Evolutionary conservation across 2,888 invertebrate genomes (phyloP), one percentile per base, ranked within the genome.

Genomic region (Eristalinus sepulchralis): DNA sequence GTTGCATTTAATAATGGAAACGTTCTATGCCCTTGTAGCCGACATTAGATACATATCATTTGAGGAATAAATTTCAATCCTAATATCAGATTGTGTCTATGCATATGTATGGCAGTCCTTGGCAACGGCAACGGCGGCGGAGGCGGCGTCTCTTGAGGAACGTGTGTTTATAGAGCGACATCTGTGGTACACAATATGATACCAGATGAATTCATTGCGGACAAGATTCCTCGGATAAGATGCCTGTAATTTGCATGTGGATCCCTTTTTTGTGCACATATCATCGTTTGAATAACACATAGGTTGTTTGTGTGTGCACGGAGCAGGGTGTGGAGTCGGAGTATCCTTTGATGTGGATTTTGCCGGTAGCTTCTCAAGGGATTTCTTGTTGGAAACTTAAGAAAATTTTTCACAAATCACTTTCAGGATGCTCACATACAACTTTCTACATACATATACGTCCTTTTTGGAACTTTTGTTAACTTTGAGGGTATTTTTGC

Each of bases 131-230:
- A n/a, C n/a, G n/a, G n/a, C n/a, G n/a, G n/a, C n/a, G n/a, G n/a
- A n/a, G n/a, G n/a, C n/a, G n/a, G n/a, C n/a, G n/a, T n/a, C n/a
- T n/a, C n/a, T n/a, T n/a, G n/a, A n/a, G n/a, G n/a, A 60, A 73
- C 22, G 62, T 53, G 68, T 64, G 62, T 62, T 75, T 75, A 75
- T 47, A 66, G 68, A 66, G 72, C 64, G 78, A 78, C 85, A 86
- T 82, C 82, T 82, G 85, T 78, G 77, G 68, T 72, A 64, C 82
- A 77, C 82, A 82, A 77, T 81, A 68, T 85, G 85, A 82, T 79
- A 63, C 82, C 64, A 39, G 64, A 78, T 85, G 77, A 81, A 81
- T 85, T 81, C 81, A 81, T 81, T 81, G 84, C 57, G 81, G 67
- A 77, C 77, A 22, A 81, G 84, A 85, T 85, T 81, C 47, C 72